Percentiles rank a stretch among this genome's conserved stretches.
These are phyloP conservation scores for Nettapus auritus DNA, from an alignment of 2,113 vertebrate genomes.

Conservation along the genomic window DNA sequence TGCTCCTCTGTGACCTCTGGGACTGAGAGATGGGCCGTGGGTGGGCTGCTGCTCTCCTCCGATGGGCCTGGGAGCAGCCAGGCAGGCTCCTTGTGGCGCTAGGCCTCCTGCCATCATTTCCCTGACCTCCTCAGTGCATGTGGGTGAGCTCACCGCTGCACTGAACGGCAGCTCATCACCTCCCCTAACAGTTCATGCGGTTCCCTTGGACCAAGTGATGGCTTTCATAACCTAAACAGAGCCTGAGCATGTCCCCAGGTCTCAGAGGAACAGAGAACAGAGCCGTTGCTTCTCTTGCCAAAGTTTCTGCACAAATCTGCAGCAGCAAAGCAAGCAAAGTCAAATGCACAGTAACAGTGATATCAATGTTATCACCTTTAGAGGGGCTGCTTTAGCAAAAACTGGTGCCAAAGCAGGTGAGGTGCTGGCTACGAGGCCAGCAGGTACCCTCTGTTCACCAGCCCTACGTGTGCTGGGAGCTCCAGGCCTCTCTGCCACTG, in stretches of 20 bases:
- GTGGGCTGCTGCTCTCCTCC: background rate
- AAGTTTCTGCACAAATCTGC: background rate
- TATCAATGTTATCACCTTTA: too few species aligned
- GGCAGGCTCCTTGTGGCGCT: background rate
- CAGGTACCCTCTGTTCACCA: too few species aligned
- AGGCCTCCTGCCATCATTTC: too few species aligned
- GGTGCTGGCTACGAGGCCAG: accelerated
- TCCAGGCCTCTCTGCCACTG: background rate
- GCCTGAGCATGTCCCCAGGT: too few species aligned
- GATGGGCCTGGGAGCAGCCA: background rate
- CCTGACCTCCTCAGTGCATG: background rate
- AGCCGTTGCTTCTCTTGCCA: background rate
- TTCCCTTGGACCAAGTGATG: background rate
- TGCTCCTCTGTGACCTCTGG: background rate
- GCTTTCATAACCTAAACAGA: background rate
- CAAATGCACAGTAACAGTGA: background rate
- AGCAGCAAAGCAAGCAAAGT: background rate
- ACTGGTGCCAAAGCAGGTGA: background rate
- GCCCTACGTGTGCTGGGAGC: background rate
- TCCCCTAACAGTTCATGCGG: too few species aligned
- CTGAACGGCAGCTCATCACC: too few species aligned
- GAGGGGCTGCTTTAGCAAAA: background rate
- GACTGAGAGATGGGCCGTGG: too few species aligned
- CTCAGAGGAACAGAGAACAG: too few species aligned
- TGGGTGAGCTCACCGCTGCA: too few species aligned